phyloP scores from a whole-genome alignment of 2,113 vertebrate genomes.

The Saccopteryx leptura region DNA sequence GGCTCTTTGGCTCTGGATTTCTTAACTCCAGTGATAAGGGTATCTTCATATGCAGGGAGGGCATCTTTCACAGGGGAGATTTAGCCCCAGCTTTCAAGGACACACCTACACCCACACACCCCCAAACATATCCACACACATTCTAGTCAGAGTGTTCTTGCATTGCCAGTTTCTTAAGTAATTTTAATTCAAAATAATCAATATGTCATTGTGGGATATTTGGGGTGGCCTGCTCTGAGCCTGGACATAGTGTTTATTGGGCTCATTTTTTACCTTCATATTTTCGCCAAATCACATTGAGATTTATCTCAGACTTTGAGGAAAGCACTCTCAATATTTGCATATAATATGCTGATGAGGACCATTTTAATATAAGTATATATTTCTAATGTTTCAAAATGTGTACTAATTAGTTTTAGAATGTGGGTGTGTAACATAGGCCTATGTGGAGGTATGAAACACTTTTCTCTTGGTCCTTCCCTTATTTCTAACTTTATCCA shows the following conservation, averaged over 20 bases:
- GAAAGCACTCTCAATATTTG: background rate
- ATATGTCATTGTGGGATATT: background rate
- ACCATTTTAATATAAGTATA: background rate
- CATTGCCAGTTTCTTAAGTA: too few relatives aligned
- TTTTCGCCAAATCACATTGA: conserved; percentile 20
- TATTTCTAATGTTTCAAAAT: background rate
- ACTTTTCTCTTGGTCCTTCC: background rate
- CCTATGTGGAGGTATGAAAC: background rate
- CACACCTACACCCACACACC: background rate
- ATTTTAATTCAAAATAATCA: background rate
- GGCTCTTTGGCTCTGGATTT: background rate
- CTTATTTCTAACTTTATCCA: background rate
- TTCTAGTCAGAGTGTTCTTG: background rate
- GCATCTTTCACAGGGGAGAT: background rate
- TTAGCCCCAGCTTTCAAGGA: background rate
- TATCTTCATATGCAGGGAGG: background rate
- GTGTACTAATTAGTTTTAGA: background rate
- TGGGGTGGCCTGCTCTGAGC: background rate
- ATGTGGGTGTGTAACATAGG: background rate
- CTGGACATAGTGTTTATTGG: background rate
- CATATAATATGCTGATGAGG: background rate
- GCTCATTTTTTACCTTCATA: background rate
- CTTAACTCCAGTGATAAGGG: background rate
- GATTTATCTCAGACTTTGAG: conserved; percentile 16
- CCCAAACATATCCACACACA: background rate